Conservation (phyloP, 2,113 vertebrate species). For the Sander lucioperca region DNA sequence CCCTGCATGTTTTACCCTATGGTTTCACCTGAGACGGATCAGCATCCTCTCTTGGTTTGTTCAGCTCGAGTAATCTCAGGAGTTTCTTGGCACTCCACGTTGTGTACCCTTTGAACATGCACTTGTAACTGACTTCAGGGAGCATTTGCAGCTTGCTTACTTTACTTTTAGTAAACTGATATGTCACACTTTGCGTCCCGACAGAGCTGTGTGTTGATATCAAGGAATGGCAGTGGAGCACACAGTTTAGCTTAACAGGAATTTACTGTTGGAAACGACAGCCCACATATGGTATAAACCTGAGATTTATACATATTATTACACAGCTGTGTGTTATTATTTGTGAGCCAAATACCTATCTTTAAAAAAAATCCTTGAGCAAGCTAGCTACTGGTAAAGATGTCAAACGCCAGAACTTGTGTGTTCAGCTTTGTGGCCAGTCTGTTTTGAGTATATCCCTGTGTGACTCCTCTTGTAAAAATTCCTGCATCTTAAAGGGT, state of each 20-base stretch:
- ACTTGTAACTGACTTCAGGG: conserved; percentile 32
- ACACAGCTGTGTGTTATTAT: conserved; percentile 12
- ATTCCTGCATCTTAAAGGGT: conserved; percentile 38
- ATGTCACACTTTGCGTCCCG: conserved; percentile 49
- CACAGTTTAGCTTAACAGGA: conserved; percentile 16
- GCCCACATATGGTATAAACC: conserved; percentile 16
- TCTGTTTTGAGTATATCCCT: conserved; percentile 39
- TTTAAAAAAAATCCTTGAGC: neutral
- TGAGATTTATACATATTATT: conserved; percentile 3
- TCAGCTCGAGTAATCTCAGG: conserved; percentile 34
- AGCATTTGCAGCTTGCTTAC: conserved; percentile 48
- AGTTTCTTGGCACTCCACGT: conserved; percentile 28
- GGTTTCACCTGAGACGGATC: neutral
- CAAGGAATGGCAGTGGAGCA: conserved; percentile 43
- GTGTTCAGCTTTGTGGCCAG: conserved; percentile 11
- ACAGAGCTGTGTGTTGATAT: conserved; percentile 50
- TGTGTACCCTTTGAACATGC: neutral
- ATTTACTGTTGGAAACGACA: conserved; percentile 2
- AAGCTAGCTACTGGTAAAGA: conserved; percentile 15
- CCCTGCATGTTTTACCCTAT: neutral
- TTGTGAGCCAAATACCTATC: conserved; percentile 25
- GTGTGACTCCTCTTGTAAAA: conserved; percentile 52
- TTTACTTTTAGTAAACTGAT: conserved; percentile 62
- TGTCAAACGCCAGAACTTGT: conserved; percentile 12
- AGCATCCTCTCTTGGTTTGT: conserved; percentile 1